Conservation (phyloP, 1,140 invertebrate genomes). For the Archivesica marissinica region DNA sequence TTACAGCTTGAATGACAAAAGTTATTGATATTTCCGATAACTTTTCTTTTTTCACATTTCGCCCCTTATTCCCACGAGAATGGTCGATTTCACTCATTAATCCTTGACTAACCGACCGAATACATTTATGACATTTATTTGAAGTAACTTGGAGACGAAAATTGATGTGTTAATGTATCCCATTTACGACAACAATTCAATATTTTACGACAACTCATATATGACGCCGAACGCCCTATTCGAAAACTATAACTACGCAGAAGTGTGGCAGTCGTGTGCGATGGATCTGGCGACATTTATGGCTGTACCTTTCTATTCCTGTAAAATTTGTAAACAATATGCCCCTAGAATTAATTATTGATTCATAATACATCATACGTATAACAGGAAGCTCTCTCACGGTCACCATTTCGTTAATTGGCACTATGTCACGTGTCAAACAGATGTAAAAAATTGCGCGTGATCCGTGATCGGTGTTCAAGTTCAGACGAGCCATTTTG, state of each 20-base stretch:
- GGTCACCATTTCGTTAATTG: not conserved
- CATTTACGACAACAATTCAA: not conserved
- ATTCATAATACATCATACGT: not conserved
- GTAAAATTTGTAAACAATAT: not conserved
- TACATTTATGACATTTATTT: not conserved
- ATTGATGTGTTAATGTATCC: not conserved
- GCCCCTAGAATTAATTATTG: not conserved
- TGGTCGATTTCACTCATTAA: not conserved
- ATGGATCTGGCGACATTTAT: not conserved
- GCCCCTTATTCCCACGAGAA: not conserved
- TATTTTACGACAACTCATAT: no score
- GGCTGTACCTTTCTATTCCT: not conserved
- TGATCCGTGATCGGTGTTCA: not conserved
- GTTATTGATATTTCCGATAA: no score
- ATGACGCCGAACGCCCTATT: not conserved
- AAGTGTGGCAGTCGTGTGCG: not conserved
- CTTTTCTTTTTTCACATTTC: not conserved
- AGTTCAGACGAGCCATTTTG: not conserved
- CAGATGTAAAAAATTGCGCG: not conserved
- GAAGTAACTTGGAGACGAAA: not conserved
- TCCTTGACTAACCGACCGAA: not conserved
- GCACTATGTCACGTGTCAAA: not conserved
- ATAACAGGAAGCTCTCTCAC: not conserved
- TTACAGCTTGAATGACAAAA: no score
- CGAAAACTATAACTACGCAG: not conserved